Evolutionary conservation across 2,113 vertebrate species (phyloP).

Genomic region (Notarius lentiginosus): DNA sequence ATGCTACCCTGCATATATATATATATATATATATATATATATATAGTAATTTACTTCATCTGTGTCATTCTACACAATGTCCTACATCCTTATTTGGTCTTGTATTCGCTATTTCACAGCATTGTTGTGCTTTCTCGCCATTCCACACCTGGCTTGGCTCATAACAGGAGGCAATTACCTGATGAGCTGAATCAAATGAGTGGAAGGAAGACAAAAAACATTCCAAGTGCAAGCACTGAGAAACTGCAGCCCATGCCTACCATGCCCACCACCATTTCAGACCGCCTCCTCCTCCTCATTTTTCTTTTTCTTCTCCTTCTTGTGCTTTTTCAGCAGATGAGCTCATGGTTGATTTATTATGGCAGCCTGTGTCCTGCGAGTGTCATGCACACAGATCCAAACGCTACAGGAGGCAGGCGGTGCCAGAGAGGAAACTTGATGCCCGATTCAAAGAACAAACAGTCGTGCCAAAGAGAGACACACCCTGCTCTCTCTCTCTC

Average conservation of each 20-base stretch:
- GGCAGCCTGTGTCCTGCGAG: constrained; percentile 17
- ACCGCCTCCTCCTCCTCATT: neutral
- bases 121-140: neutral
- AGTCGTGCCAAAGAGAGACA: constrained; percentile 12
- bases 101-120: neutral
- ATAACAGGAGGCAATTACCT: constrained; percentile 2
- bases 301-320: neutral
- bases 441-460: constrained; percentile 29
- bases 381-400: constrained; percentile 7
- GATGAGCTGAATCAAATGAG: constrained; percentile 5
- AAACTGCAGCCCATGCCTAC: neutral
- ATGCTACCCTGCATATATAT: neutral
- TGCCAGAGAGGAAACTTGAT: constrained; percentile 40
- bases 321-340: constrained; percentile 11
- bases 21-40: too few relatives aligned
- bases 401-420: constrained; percentile 26
- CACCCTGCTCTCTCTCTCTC: constrained; percentile 4
- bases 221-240: neutral
- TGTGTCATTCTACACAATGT: neutral
- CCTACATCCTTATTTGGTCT: neutral
- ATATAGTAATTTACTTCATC: too few relatives aligned
- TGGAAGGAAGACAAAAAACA: neutral
- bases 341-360: constrained; percentile 32
- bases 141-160: neutral
- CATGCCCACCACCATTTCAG: neutral